A percentile compares a stretch with the other conserved stretches of the same genome.
Evolutionary conservation across 2,797 vertebrate species (phyloP).

Genomic region (Sebastes alutus): DNA sequence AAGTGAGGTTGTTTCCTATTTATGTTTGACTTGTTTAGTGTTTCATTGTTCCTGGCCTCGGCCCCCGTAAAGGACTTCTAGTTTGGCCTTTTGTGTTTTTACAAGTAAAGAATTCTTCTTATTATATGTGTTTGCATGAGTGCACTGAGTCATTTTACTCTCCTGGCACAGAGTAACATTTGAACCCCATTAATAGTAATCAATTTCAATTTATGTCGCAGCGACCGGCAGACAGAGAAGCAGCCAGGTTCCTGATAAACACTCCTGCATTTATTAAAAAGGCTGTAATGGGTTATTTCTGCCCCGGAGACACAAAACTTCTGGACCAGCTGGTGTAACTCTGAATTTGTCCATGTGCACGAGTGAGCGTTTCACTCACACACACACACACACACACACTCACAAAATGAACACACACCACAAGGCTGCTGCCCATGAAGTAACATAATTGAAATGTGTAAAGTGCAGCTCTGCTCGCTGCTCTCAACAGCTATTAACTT

Average conservation of each 20-base stretch:
- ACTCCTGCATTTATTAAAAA: conserved; percentile 20
- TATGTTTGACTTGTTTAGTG: not conserved
- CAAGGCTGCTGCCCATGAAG: conserved; percentile 10
- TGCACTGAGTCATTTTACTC: not conserved
- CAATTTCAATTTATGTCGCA: conserved; percentile 8
- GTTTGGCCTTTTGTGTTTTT: not conserved
- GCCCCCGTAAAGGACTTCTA: not conserved
- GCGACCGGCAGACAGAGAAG: not conserved
- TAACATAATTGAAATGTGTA: conserved; percentile 38
- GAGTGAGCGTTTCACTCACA: not conserved
- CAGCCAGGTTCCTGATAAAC: not conserved
- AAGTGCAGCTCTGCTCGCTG: conserved; percentile 14
- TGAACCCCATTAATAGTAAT: conserved; percentile 25
- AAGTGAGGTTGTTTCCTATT: not conserved
- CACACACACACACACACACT: not conserved
- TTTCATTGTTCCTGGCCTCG: not conserved
- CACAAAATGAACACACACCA: conserved; percentile 2
- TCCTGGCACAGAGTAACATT: not conserved
- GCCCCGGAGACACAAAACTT: not conserved
- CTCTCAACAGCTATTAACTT: conserved; percentile 45
- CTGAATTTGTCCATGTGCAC: not conserved
- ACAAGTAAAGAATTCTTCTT: not conserved
- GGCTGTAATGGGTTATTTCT: not conserved
- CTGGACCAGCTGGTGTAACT: not conserved
- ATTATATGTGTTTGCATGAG: not conserved